Conservation (phyloP, 2,888 invertebrate species). For the Myopa testacea region DNA sequence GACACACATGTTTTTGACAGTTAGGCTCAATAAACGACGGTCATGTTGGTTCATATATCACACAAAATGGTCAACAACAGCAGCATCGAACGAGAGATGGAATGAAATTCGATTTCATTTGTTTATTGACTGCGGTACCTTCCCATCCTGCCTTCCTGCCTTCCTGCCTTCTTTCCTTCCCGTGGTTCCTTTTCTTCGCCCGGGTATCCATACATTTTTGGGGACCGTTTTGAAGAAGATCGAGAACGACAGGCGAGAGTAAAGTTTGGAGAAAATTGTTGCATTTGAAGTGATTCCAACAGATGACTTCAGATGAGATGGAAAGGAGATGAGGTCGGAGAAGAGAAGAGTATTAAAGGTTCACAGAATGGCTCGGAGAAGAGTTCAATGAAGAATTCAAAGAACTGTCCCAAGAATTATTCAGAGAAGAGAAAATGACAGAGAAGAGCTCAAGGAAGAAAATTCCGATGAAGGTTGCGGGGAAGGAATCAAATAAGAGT, state of each 20-base stretch:
- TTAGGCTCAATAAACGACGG: constrained; percentile 36
- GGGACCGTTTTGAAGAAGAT: too few species aligned
- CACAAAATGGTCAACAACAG: constrained; percentile 3
- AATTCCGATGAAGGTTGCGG: too few species aligned
- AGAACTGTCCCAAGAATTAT: too few species aligned
- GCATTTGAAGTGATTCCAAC: background rate
- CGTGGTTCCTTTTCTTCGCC: too few species aligned
- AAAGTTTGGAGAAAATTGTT: background rate
- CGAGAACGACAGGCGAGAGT: too few species aligned
- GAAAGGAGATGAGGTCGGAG: too few species aligned
- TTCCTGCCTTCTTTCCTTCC: background rate
- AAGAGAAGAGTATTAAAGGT: background rate
- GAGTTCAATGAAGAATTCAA: too few species aligned
- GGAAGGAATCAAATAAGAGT: too few species aligned
- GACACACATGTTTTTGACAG: constrained; percentile 39
- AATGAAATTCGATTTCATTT: background rate
- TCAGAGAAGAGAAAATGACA: too few species aligned
- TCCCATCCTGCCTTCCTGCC: background rate
- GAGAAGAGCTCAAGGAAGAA: too few species aligned
- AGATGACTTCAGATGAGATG: background rate
- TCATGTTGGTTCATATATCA: constrained; percentile 36
- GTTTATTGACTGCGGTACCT: constrained; percentile 1
- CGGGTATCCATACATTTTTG: too few species aligned
- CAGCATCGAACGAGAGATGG: background rate
- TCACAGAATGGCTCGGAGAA: too few species aligned